Evolutionary conservation across 2,797 vertebrate genomes (phyloP).

Genomic region (Phrynocephalus vlangalii): DNA sequence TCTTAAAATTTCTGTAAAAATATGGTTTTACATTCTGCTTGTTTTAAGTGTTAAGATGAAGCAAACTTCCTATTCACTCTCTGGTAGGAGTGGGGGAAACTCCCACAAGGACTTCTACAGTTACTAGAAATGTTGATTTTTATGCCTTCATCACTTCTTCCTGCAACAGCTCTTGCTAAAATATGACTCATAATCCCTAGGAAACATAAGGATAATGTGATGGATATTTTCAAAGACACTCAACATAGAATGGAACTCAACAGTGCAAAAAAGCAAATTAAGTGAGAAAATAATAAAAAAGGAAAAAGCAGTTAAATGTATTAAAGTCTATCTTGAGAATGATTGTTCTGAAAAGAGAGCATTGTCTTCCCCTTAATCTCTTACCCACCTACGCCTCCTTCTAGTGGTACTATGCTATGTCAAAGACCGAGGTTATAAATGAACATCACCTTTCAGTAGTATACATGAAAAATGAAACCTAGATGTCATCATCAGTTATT

Average conservation of each 20-base stretch:
- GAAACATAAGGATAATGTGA: slow-evolving; percentile 32
- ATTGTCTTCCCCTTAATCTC: background rate
- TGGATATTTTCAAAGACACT: slow-evolving; percentile 26
- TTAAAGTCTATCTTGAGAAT: background rate
- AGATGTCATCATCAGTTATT: background rate
- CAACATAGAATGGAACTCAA: slow-evolving; percentile 21
- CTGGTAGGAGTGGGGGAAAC: background rate
- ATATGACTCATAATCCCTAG: slow-evolving; percentile 26
- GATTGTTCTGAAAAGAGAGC: background rate
- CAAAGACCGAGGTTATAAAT: background rate
- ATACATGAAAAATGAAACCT: background rate
- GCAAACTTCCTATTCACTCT: slow-evolving; percentile 1
- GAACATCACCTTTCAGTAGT: background rate
- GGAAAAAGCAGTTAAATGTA: slow-evolving; percentile 4
- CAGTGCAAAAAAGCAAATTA: slow-evolving; percentile 30
- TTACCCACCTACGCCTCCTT: background rate
- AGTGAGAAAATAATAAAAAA: slow-evolving; percentile 15
- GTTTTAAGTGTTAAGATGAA: slow-evolving; percentile 6
- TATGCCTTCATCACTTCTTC: slow-evolving; percentile 23
- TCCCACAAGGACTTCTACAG: background rate
- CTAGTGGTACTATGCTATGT: background rate
- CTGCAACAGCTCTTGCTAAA: slow-evolving; percentile 17
- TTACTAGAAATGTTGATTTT: slow-evolving; percentile 26
- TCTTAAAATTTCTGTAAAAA: background rate
- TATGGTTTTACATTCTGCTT: background rate